These are phyloP conservation scores for Mythimna pallens DNA, from an alignment of 2,888 invertebrate species.

Conservation along the genomic window DNA sequence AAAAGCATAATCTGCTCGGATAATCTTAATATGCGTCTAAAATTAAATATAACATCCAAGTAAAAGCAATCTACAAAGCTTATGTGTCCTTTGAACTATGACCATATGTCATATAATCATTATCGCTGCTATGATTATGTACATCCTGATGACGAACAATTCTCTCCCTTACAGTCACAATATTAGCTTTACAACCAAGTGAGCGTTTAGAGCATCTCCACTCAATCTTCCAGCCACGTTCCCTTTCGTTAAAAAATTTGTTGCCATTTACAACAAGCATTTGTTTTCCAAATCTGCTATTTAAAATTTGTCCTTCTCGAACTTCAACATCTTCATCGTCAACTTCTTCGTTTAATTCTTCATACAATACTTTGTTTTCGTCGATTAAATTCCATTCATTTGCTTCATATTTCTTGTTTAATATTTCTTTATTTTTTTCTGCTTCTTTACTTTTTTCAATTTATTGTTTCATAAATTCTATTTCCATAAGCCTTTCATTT, in stretches of 20 bases:
- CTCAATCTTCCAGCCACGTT: slow-evolving; percentile 51
- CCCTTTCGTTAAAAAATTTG: slow-evolving; percentile 51
- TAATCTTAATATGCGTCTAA: too few relatives aligned
- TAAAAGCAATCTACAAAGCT: background rate
- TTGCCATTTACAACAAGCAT: slow-evolving; percentile 56
- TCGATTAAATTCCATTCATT: background rate
- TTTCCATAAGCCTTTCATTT: too few relatives aligned
- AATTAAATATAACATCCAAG: too few relatives aligned
- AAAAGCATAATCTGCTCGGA: too few relatives aligned
- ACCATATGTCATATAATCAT: slow-evolving; percentile 10
- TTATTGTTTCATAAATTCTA: slow-evolving; percentile 13
- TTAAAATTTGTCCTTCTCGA: slow-evolving; percentile 39
- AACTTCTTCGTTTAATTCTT: slow-evolving; percentile 7
- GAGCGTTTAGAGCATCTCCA: slow-evolving; percentile 56
- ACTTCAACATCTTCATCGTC: slow-evolving; percentile 32
- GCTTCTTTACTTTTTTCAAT: background rate
- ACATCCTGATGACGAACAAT: slow-evolving; percentile 52
- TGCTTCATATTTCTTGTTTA: background rate
- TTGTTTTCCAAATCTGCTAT: slow-evolving; percentile 29
- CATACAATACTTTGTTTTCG: background rate
- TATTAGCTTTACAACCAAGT: slow-evolving; percentile 56
- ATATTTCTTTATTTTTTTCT: background rate
- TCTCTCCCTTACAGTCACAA: slow-evolving; percentile 64
- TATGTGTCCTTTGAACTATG: background rate
- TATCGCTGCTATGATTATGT: slow-evolving; percentile 42